Percentiles rank a stretch among this genome's conserved stretches.
phyloP scores from a whole-genome alignment of 2,797 vertebrate species.

The Rhabdophis nuchalis region DNA sequence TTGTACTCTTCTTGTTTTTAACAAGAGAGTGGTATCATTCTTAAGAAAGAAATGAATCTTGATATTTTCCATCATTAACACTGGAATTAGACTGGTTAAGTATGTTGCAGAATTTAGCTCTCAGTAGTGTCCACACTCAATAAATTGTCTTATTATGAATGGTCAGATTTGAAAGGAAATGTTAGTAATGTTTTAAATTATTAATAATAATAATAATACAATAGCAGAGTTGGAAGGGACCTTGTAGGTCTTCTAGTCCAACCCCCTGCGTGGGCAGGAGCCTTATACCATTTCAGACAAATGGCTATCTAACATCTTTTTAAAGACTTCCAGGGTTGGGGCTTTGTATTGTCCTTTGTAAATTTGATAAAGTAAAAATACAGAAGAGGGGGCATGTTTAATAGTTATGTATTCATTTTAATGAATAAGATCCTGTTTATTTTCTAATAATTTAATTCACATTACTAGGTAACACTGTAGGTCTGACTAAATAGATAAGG shows the following conservation, averaged over 20 bases:
- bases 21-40: neutral
- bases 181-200: neutral
- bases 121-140: slow-evolving; percentile 20
- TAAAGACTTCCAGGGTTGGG: too few relatives aligned
- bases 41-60: neutral
- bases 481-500: neutral
- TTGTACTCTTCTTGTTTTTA: neutral
- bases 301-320: too few relatives aligned
- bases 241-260: too few relatives aligned
- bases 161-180: slow-evolving; percentile 26
- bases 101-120: neutral
- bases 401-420: neutral
- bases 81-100: neutral
- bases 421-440: neutral
- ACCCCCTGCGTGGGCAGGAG: too few relatives aligned
- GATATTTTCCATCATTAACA: neutral
- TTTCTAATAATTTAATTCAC: neutral
- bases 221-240: too few relatives aligned
- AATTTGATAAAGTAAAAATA: neutral
- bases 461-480: neutral
- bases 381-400: neutral
- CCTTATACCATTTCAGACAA: too few relatives aligned
- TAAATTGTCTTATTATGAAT: slow-evolving; percentile 51
- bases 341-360: neutral
- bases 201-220: too few relatives aligned